These are phyloP conservation scores for Bradypodion ventrale DNA, from an alignment of 2,797 vertebrate genomes.

Conservation along the genomic window DNA sequence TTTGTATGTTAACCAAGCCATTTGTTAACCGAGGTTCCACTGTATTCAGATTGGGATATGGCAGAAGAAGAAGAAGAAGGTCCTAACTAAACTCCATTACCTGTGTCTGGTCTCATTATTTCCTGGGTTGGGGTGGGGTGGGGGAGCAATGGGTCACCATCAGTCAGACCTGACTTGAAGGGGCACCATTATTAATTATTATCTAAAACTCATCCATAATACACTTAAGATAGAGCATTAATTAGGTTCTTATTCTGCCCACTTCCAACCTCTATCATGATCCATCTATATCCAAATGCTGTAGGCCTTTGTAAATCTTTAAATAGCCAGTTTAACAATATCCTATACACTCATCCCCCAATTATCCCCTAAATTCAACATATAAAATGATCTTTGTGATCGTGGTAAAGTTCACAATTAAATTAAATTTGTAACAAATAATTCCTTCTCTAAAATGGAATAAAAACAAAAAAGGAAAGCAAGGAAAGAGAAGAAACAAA, in stretches of 20 bases:
- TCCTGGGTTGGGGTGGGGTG: too few relatives aligned
- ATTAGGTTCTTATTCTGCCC: background rate
- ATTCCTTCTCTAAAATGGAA: conserved; percentile 34
- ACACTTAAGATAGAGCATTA: background rate
- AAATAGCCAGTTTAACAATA: background rate
- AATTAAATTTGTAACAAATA: conserved; percentile 36
- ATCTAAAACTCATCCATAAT: too few relatives aligned
- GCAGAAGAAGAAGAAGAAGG: too few relatives aligned
- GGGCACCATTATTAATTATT: too few relatives aligned
- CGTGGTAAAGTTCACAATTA: conserved; percentile 1
- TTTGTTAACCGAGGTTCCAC: too few relatives aligned
- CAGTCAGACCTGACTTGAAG: too few relatives aligned
- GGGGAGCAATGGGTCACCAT: too few relatives aligned
- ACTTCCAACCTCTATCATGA: background rate
- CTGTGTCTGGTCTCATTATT: too few relatives aligned
- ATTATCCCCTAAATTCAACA: background rate
- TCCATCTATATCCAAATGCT: background rate
- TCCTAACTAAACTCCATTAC: too few relatives aligned
- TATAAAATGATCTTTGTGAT: background rate
- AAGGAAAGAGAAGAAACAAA: conserved; percentile 30
- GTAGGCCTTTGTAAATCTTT: background rate
- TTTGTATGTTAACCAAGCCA: too few relatives aligned
- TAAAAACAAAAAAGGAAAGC: conserved; percentile 24
- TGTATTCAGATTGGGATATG: too few relatives aligned
- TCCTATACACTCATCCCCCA: background rate